A percentile compares a stretch with the other conserved stretches of the same genome.
phyloP scores from a whole-genome alignment of 2,797 vertebrate genomes.

The Zenarchopterus dispar region DNA sequence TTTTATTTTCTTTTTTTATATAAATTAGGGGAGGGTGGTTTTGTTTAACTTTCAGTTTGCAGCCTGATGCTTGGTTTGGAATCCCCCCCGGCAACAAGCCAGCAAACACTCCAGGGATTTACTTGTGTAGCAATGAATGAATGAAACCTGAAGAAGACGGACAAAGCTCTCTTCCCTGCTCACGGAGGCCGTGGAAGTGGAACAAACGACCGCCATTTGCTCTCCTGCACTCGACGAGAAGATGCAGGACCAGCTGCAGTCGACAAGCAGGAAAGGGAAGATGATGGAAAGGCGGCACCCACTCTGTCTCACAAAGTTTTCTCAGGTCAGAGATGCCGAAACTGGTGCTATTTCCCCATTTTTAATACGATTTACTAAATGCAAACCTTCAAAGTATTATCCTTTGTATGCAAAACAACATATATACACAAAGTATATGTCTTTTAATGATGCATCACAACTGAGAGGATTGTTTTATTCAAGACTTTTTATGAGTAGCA shows the following conservation, averaged over 20 bases:
- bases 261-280: conserved; percentile 82
- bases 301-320: conserved; percentile 83
- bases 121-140: conserved; percentile 45
- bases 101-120: conserved; percentile 63
- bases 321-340: conserved; percentile 93
- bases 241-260: conserved; percentile 59
- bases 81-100: conserved; percentile 48
- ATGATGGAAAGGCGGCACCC: conserved; percentile 70
- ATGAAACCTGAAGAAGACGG: conserved; percentile 46
- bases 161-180: conserved; percentile 53
- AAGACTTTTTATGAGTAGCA: conserved; percentile 70
- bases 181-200: conserved; percentile 48
- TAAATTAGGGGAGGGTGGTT: conserved; percentile 4
- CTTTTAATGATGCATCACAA: conserved; percentile 70
- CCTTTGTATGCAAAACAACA: conserved; percentile 71
- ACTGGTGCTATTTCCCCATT: conserved; percentile 91
- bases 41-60: conserved; percentile 36
- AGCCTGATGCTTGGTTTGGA: conserved; percentile 56
- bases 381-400: conserved; percentile 72
- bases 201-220: conserved; percentile 45
- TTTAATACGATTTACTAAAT: conserved; percentile 66
- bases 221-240: conserved; percentile 37
- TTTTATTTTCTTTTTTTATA: conserved; percentile 12
- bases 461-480: conserved; percentile 70
- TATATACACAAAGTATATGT: conserved; percentile 74